Conservation (phyloP, 2,113 vertebrate genomes). For the Grantiella picta region DNA sequence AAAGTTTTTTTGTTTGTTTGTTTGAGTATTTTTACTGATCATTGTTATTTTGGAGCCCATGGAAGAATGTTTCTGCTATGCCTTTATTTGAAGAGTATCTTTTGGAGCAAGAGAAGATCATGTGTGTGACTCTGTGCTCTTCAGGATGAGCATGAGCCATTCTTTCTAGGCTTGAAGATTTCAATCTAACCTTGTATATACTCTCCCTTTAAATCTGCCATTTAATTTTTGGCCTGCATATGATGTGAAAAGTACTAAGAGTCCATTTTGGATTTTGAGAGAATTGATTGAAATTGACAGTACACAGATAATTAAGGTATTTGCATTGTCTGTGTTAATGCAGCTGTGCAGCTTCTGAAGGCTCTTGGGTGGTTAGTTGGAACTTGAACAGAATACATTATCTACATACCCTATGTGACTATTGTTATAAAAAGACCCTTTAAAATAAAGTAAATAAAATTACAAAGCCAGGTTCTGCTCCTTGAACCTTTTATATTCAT, state of each 20-base stretch:
- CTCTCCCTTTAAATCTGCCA: background rate
- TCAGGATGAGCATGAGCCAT: background rate
- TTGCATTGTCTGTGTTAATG: background rate
- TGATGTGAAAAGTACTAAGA: background rate
- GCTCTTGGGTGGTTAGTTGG: background rate
- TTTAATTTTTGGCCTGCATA: background rate
- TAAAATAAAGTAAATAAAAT: background rate
- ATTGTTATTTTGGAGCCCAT: background rate
- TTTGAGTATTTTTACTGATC: background rate
- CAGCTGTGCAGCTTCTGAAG: background rate
- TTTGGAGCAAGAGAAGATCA: background rate
- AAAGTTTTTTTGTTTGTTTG: background rate
- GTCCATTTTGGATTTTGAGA: background rate
- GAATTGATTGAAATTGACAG: background rate
- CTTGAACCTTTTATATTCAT: background rate
- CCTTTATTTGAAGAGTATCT: background rate
- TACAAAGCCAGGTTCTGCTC: background rate
- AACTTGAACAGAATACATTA: background rate
- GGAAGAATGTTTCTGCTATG: background rate
- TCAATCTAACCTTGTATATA: background rate
- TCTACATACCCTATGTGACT: background rate
- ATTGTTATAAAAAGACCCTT: background rate
- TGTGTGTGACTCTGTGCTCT: background rate
- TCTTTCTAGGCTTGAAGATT: background rate
- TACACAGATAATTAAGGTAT: background rate